Base-by-base conservation (phyloP, 1,140 invertebrate genomes). In the Apolygus lucorum region DNA sequence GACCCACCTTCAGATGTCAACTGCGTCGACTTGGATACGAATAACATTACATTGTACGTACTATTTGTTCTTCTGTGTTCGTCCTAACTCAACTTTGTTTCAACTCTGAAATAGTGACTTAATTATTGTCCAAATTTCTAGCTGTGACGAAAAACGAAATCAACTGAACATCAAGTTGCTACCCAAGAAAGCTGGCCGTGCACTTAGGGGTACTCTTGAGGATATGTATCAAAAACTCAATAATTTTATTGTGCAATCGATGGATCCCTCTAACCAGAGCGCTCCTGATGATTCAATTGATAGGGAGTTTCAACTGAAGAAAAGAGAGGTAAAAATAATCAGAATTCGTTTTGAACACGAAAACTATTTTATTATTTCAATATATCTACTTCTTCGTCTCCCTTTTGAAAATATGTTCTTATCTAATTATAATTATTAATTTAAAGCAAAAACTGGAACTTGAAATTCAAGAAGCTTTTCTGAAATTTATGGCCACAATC, bases 11-110 rank as follows among this genome's bases (percentile, higher is more conserved):
- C 87, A 13, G 97, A 99, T 82, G 95, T 99, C 0, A 96, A 91
- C 64, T 99, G 96, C 81, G 90, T 99, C 24, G 97, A 99, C 85
- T 83, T 99, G 74, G 97, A 99, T 77, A 99, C 98, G 4, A 96
- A 96, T 76, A 95, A 94, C 73, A 90, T 93, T 69, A 90, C 89
- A 52, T 87, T 76, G 74, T 77, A 71, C 69, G 73, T 73, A n/a
- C n/a, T n/a, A n/a, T n/a, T n/a, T n/a, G n/a, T n/a, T n/a, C n/a
- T n/a, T n/a, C n/a, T n/a, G n/a, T n/a, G n/a, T n/a, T n/a, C n/a
- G n/a, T n/a, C n/a, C n/a, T n/a, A n/a, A n/a, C n/a, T n/a, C n/a
- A n/a, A n/a, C n/a, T n/a, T n/a, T n/a, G n/a, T n/a, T n/a, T n/a
- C n/a, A n/a, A n/a, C n/a, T n/a, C n/a, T n/a, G n/a, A n/a, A n/a